Evolutionary conservation across 2,113 vertebrate species (phyloP).

Genomic region (Loxodonta africana): DNA sequence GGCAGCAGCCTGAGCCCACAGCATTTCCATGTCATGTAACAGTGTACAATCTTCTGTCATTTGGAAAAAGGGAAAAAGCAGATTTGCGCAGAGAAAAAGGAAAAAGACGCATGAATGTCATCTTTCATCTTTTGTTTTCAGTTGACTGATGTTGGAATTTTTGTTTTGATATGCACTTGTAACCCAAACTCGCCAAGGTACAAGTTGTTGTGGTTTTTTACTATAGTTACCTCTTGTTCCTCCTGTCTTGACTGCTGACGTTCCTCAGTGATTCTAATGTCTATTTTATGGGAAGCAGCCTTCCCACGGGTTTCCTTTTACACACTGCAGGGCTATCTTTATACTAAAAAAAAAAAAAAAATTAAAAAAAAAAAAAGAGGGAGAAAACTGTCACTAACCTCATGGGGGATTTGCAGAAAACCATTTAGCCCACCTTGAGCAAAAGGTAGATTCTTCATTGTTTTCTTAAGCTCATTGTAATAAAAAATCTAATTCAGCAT

Average conservation of each 20-base stretch:
- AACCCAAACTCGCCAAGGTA: slow-evolving; percentile 87
- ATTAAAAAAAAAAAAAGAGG: slow-evolving; percentile 67
- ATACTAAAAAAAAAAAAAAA: slow-evolving; percentile 76
- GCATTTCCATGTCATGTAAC: slow-evolving; percentile 78
- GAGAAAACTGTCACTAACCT: slow-evolving; percentile 81
- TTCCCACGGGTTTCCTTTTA: slow-evolving; percentile 86
- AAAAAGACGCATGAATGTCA: slow-evolving; percentile 83
- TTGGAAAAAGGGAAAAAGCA: slow-evolving; percentile 77
- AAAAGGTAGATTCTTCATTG: slow-evolving; percentile 80
- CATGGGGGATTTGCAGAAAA: slow-evolving; percentile 84
- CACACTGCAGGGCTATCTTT: slow-evolving; percentile 86
- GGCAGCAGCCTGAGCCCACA: slow-evolving; percentile 66
- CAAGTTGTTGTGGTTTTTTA: slow-evolving; percentile 75
- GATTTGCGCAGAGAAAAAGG: slow-evolving; percentile 83
- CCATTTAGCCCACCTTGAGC: slow-evolving; percentile 85
- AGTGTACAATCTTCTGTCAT: slow-evolving; percentile 66
- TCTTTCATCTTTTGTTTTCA: slow-evolving; percentile 83
- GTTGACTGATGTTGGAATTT: slow-evolving; percentile 77
- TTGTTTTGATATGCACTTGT: slow-evolving; percentile 85
- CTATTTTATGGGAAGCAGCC: slow-evolving; percentile 86
- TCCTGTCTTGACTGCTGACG: slow-evolving; percentile 77
- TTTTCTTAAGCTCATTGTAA: slow-evolving; percentile 84
- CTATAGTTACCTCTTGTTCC: slow-evolving; percentile 78
- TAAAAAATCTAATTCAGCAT: slow-evolving; percentile 88
- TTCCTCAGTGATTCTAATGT: slow-evolving; percentile 79